Evolutionary conservation across 1,140 invertebrate species (phyloP), one percentile per base, ranked within the genome.

Genomic region (Euura saliciscinereae): DNA sequence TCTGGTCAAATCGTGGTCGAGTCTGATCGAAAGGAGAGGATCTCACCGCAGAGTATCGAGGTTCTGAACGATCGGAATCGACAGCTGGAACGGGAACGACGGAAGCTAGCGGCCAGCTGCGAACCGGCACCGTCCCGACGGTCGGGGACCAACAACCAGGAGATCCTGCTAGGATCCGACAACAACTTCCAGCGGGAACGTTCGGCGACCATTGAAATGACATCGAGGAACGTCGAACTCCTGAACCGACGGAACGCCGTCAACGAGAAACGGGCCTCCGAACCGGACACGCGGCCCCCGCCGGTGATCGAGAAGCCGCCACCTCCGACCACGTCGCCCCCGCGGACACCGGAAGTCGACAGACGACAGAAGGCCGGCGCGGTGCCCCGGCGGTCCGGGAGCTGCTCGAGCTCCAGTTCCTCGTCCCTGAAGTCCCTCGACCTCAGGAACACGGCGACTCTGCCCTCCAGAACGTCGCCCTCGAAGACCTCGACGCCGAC

Each of bases 141-240:
- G 51, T 59, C 51, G 8, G 8, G 13, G 51, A n/a, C 10, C 13
- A 8, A n/a, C 6, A n/a, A 59, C 8, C 28, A 28, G 28, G 28
- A 28, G 28, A 28, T 28, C 28, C 10, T 59, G 8, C 51, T 59
- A 2, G 10, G 8, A n/a, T 59, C 51, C 3, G 51, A 59, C 0
- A 59, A n/a, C 51, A 82, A 86, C 59, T 82, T 84, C 46, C 86
- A 85, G 72, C 78, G 83, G 44, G 84, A 86, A n/a, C 80, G 79
- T 59, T 83, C 80, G 7, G 80, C 84, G 3, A 86, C 84, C 10
- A 87, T 87, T 69, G 86, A 87, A 65, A 87, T 87, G 86, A 87
- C 86, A 51, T 86, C 86, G 68, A 82, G 82, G 69, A 87, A 87
- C 73, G 85, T 87, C 2, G 84, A 87, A 72, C 74, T 87, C 44